These are phyloP conservation scores for Coenonympha glycerion DNA, from an alignment of 2,888 invertebrate genomes.

Conservation along the genomic window DNA sequence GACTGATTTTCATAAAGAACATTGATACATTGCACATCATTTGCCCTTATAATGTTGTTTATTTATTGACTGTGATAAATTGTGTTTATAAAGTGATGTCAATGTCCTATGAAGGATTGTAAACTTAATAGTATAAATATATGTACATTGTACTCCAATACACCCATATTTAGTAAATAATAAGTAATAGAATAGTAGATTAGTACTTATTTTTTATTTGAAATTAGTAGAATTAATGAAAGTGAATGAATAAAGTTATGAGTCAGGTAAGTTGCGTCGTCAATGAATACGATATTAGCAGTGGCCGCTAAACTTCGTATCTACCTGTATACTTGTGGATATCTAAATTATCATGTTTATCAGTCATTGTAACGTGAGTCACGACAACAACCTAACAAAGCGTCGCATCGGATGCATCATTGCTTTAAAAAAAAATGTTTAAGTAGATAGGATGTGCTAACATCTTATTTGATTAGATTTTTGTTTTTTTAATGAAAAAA, in stretches of 20 bases:
- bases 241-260: too few species aligned
- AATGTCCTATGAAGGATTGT: neutral
- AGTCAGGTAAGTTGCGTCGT: neutral
- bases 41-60: constrained; percentile 1
- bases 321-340: too few species aligned
- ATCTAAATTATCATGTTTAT: constrained; percentile 19
- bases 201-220: too few species aligned
- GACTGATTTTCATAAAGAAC: neutral
- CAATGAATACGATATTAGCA: neutral
- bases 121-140: too few species aligned
- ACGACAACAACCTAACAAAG: constrained; percentile 14
- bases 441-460: neutral
- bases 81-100: constrained; percentile 15
- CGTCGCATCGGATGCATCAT: neutral
- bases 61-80: constrained; percentile 9
- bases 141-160: too few species aligned
- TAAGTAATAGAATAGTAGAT: too few species aligned
- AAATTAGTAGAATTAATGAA: too few species aligned
- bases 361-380: constrained; percentile 20
- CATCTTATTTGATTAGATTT: neutral
- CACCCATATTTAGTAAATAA: too few species aligned
- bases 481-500: neutral
- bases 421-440: neutral
- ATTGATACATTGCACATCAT: neutral
- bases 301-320: constrained; percentile 10